Conservation (phyloP, 2,113 vertebrate species). For the Rhinichthys klamathensis region DNA sequence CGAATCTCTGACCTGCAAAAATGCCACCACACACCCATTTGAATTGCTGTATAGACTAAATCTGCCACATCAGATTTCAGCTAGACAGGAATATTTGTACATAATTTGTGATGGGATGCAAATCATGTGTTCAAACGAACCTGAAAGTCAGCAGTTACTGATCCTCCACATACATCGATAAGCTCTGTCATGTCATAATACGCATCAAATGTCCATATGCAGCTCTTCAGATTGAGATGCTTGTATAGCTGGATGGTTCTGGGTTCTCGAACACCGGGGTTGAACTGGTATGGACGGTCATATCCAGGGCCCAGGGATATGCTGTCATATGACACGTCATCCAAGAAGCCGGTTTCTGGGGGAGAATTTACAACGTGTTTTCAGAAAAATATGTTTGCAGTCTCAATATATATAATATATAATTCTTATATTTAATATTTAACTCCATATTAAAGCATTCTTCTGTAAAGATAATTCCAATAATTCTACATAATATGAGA, state of each 20-base stretch:
- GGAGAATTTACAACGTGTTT: not conserved
- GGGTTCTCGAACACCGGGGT: slow-evolving; percentile 82
- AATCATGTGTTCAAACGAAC: slow-evolving; percentile 64
- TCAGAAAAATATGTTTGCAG: not conserved
- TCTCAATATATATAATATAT: no score
- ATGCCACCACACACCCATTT: not conserved
- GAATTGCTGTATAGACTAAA: not conserved
- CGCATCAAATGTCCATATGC: slow-evolving; percentile 97
- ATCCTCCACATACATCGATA: slow-evolving; percentile 94
- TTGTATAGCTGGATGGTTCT: slow-evolving; percentile 93
- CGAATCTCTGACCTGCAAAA: slow-evolving; percentile 90
- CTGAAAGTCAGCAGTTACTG: slow-evolving; percentile 97
- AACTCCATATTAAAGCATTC: not conserved
- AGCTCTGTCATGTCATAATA: slow-evolving; percentile 97
- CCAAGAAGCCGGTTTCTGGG: slow-evolving; percentile 91
- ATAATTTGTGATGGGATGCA: slow-evolving; percentile 21
- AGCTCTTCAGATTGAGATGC: slow-evolving; percentile 97
- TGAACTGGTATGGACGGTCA: slow-evolving; percentile 94
- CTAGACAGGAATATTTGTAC: not conserved
- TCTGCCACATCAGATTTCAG: slow-evolving; percentile 18
- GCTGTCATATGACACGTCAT: slow-evolving; percentile 81
- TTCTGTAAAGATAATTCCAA: not conserved
- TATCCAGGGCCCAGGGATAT: slow-evolving; percentile 87
- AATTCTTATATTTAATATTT: not conserved
- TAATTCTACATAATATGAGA: not conserved